Evolutionary conservation across 2,888 invertebrate species (phyloP).

Genomic region (Stramonita haemastoma): DNA sequence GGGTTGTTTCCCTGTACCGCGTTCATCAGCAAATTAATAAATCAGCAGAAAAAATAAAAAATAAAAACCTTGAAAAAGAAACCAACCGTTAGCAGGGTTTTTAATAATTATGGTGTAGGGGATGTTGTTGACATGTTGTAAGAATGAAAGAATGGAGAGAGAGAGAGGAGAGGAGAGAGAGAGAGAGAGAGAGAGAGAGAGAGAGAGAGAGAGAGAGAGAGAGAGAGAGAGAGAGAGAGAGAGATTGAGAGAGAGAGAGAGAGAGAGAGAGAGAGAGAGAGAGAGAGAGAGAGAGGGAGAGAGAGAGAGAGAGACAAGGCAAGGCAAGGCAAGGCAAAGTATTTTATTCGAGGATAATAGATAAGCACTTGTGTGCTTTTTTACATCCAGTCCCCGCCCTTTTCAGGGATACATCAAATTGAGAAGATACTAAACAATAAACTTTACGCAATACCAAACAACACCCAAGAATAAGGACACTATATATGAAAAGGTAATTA

Average conservation of each 20-base stretch:
- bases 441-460: too few relatives aligned
- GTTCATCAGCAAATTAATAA: neutral
- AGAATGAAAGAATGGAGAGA: neutral
- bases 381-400: too few relatives aligned
- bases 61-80: neutral
- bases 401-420: too few relatives aligned
- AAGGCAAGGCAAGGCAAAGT: too few relatives aligned
- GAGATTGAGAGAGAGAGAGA: neutral
- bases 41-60: neutral
- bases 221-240: neutral
- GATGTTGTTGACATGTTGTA: too few relatives aligned
- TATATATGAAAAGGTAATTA: too few relatives aligned
- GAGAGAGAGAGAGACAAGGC: neutral
- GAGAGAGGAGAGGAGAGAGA: neutral
- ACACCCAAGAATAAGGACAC: too few relatives aligned
- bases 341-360: too few relatives aligned
- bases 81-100: neutral
- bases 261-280: neutral
- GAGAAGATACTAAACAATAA: too few relatives aligned
- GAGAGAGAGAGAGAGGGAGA: neutral
- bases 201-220: neutral
- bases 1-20: neutral
- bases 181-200: constrained; percentile 2
- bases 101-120: too few relatives aligned
- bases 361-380: too few relatives aligned